phyloP scores from a whole-genome alignment of 64 coral and sea anemone genomes.

The Porites lutea region DNA sequence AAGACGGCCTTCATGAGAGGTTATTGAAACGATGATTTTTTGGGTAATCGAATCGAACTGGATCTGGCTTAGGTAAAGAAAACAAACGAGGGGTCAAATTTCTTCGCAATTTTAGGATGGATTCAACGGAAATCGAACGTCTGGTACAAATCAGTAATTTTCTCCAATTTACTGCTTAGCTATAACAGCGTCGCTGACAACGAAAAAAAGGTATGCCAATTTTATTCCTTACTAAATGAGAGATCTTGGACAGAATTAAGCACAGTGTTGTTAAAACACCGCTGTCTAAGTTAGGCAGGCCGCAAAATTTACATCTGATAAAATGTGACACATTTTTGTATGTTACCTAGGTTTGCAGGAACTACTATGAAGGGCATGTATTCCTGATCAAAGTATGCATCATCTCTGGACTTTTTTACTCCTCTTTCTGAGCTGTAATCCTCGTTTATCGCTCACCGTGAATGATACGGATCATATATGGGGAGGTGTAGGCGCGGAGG shows the following conservation, averaged over 20 bases:
- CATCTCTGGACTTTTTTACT: neutral
- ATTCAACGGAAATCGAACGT: too few relatives aligned
- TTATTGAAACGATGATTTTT: neutral
- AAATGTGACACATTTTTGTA: neutral
- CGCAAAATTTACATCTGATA: neutral
- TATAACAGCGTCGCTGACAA: too few relatives aligned
- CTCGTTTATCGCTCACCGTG: neutral
- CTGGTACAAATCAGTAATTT: too few relatives aligned
- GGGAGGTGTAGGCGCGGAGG: neutral
- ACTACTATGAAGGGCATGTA: neutral
- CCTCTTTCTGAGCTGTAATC: neutral
- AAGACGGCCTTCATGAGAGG: neutral
- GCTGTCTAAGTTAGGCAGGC: neutral
- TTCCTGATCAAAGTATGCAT: slow-evolving; percentile 2
- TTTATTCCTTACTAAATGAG: too few relatives aligned
- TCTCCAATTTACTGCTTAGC: too few relatives aligned
- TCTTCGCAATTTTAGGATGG: too few relatives aligned
- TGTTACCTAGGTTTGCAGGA: neutral
- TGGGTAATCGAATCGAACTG: neutral
- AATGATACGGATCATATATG: neutral
- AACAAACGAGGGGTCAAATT: too few relatives aligned
- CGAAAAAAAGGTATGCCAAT: too few relatives aligned
- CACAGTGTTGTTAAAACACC: too few relatives aligned
- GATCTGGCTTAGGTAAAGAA: too few relatives aligned
- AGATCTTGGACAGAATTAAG: too few relatives aligned